A percentile compares a stretch with the other conserved stretches of the same genome.
phyloP scores from a whole-genome alignment of 2,888 invertebrate species.

The Adela reaumurella region DNA sequence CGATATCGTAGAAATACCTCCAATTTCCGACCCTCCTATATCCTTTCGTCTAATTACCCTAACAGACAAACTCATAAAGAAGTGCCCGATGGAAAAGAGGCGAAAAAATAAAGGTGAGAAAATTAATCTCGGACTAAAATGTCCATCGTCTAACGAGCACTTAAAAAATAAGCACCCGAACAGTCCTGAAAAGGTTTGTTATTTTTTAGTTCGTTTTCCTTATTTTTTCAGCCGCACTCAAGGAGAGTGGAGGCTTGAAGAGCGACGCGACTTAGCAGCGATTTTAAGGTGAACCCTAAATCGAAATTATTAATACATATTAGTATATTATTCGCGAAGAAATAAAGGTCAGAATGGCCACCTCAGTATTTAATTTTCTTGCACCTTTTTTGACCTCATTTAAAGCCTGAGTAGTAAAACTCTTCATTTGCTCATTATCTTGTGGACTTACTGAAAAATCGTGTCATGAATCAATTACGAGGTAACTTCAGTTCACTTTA shows the following conservation, averaged over 20 bases:
- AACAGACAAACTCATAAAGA: background rate
- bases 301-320: no score
- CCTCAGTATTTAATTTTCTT: no score
- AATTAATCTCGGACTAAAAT: background rate
- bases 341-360: no score
- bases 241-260: background rate
- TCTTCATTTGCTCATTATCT: no score
- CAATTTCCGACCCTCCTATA: background rate
- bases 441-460: no score
- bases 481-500: no score
- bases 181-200: background rate
- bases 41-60: background rate
- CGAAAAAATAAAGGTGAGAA: background rate
- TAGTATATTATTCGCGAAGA: no score
- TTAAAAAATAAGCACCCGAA: background rate
- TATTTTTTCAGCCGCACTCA: background rate
- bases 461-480: no score
- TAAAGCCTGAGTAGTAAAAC: no score
- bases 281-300: no score
- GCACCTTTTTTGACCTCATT: no score
- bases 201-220: background rate
- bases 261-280: background rate
- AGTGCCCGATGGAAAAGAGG: background rate
- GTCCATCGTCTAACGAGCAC: background rate
- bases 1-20: no score